Evolutionary conservation across 2,113 vertebrate genomes (phyloP).

Genomic region (Trogon melanurus): DNA sequence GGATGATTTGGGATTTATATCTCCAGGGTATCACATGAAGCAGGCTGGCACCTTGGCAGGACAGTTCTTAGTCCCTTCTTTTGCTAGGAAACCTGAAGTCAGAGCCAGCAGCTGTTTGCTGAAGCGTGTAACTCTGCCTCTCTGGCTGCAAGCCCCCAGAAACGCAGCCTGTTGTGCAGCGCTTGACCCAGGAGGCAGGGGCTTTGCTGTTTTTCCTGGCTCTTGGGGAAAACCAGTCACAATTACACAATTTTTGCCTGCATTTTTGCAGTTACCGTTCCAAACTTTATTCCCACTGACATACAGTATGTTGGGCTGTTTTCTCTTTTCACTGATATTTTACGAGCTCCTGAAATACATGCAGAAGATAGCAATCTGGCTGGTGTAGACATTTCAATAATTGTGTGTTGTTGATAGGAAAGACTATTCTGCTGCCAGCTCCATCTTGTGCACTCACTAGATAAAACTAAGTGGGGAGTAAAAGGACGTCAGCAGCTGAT

Average conservation of each 20-base stretch:
- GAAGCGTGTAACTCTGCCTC: not conserved
- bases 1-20: not conserved
- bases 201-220: not conserved
- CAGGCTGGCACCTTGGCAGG: not conserved
- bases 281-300: not conserved
- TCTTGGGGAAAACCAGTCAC: rapidly evolving
- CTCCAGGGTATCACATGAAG: not conserved
- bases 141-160: not conserved
- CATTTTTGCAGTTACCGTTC: not conserved
- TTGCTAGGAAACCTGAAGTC: not conserved
- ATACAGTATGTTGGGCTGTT: not conserved
- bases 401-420: constrained; percentile 23
- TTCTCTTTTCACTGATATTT: not conserved
- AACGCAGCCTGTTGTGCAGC: not conserved
- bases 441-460: not conserved
- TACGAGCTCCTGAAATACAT: not conserved
- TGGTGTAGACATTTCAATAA: not conserved
- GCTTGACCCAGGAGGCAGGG: not conserved
- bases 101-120: not conserved
- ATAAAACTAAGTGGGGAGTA: not conserved
- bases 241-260: not conserved
- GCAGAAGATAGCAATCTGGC: constrained; percentile 2
- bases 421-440: not conserved
- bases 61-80: not conserved
- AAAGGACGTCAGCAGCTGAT: not conserved